Conservation (phyloP, 2,797 vertebrate species). For the Thamnophis elegans region DNA sequence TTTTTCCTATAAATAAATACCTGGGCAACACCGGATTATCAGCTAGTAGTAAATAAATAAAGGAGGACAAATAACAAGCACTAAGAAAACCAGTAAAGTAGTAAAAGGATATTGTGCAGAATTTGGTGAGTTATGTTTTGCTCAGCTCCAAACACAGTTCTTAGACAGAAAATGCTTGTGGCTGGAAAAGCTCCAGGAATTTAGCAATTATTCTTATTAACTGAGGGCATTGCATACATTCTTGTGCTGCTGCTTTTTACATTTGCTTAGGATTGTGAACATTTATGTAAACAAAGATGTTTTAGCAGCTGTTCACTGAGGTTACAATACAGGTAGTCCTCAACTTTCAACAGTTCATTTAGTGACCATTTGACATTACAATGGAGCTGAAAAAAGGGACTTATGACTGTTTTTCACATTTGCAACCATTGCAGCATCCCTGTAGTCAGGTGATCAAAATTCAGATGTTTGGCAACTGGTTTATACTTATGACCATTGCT, state of each 20-base stretch:
- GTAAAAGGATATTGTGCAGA: background rate
- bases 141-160: background rate
- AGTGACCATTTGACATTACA: background rate
- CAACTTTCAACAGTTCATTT: background rate
- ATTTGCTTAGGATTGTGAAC: constrained; percentile 18
- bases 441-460: background rate
- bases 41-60: background rate
- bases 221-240: background rate
- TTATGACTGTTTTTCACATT: background rate
- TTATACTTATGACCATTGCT: background rate
- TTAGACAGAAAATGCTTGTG: background rate
- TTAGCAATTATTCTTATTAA: constrained; percentile 2
- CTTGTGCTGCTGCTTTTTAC: constrained; percentile 16
- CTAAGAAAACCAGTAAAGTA: background rate
- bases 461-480: background rate
- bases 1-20: too few relatives aligned
- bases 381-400: background rate
- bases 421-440: too few relatives aligned
- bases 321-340: constrained; percentile 23
- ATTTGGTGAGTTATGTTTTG: background rate
- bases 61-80: background rate
- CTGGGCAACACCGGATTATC: too few relatives aligned
- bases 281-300: constrained; percentile 41
- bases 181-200: constrained; percentile 2
- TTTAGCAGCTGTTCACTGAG: constrained; percentile 43